Evolutionary conservation across 2,888 invertebrate species (phyloP).

Genomic region (Agriotes lineatus): DNA sequence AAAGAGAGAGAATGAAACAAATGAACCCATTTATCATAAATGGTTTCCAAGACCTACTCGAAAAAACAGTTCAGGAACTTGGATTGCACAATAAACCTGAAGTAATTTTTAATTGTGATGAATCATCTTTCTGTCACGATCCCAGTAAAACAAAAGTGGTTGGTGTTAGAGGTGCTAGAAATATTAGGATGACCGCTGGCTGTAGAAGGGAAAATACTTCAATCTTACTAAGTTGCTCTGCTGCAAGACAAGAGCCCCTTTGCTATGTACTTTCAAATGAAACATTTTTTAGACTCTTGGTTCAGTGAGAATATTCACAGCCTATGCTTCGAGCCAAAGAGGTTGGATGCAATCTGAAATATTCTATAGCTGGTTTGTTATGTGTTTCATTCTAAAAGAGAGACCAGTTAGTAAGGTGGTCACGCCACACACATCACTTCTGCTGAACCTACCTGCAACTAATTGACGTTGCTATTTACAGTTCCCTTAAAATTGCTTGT

Average conservation of each 20-base stretch:
- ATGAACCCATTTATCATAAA: slow-evolving; percentile 48
- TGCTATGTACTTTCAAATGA: too few species aligned
- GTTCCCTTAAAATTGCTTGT: background rate
- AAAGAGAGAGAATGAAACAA: slow-evolving; percentile 45
- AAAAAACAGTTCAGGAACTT: too few species aligned
- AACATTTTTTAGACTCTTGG: slow-evolving; percentile 56
- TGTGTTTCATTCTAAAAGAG: slow-evolving; percentile 46
- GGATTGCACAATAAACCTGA: slow-evolving; percentile 49
- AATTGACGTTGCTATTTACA: too few species aligned
- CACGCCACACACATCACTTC: slow-evolving; percentile 3
- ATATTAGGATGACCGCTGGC: slow-evolving; percentile 49
- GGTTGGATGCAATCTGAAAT: slow-evolving; percentile 55
- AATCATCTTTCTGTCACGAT: too few species aligned
- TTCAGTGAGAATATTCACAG: slow-evolving; percentile 44
- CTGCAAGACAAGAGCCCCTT: too few species aligned
- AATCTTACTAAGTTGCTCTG: too few species aligned
- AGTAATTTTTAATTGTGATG: slow-evolving; percentile 48
- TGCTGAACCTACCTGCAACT: too few species aligned
- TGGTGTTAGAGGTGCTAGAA: slow-evolving; percentile 29
- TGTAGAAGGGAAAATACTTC: slow-evolving; percentile 57
- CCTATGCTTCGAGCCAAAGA: slow-evolving; percentile 53
- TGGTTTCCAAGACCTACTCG: slow-evolving; percentile 41
- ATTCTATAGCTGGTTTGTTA: slow-evolving; percentile 46
- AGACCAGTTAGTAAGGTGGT: slow-evolving; percentile 47
- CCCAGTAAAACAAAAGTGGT: slow-evolving; percentile 41